Conservation (phyloP, 2,113 vertebrate species). For the Sisor rabdophorus region DNA sequence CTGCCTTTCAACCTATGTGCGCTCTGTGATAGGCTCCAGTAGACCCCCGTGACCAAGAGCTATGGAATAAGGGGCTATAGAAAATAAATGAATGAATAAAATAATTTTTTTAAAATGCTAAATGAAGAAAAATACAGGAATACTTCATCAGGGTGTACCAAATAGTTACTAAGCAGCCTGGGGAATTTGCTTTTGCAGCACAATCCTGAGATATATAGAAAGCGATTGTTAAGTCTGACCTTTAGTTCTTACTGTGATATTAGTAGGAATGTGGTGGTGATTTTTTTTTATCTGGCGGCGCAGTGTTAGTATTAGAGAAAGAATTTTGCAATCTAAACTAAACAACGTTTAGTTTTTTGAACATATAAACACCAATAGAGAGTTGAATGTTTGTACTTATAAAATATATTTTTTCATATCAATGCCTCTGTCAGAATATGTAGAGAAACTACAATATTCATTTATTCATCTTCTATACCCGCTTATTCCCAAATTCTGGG, state of each 20-base stretch:
- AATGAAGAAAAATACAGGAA: background rate
- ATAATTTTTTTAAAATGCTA: background rate
- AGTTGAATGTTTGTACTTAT: background rate
- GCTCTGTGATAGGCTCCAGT: too few species aligned
- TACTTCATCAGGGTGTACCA: background rate
- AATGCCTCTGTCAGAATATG: background rate
- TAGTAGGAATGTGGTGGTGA: background rate
- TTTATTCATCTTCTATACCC: too few species aligned
- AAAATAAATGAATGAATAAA: too few species aligned
- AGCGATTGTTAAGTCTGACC: constrained; percentile 8
- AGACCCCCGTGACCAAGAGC: too few species aligned
- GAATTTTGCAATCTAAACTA: too few species aligned
- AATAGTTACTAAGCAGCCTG: background rate
- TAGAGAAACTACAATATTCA: too few species aligned
- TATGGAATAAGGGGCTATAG: too few species aligned
- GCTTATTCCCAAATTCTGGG: too few species aligned
- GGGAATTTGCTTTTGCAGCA: background rate
- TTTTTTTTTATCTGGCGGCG: background rate
- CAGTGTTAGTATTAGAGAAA: background rate
- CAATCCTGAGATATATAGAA: background rate
- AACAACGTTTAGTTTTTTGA: too few species aligned
- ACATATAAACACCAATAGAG: background rate
- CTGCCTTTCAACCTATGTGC: too few species aligned
- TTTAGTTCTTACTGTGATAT: constrained; percentile 4
- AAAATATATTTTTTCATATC: background rate